Percentiles rank a stretch among this genome's conserved stretches.
phyloP scores from a whole-genome alignment of 2,797 vertebrate species.

The Arrhamphus sclerolepis region DNA sequence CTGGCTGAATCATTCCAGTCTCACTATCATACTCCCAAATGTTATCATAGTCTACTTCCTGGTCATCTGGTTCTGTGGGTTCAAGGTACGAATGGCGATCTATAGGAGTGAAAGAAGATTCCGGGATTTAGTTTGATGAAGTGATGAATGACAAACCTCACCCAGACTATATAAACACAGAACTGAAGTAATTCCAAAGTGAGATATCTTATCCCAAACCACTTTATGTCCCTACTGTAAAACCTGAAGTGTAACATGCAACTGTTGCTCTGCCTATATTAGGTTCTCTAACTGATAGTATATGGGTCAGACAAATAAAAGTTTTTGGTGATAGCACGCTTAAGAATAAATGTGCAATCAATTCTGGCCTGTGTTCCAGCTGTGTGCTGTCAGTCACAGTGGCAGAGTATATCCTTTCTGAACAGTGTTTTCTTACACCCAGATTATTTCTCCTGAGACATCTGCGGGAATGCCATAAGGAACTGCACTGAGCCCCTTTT shows the following conservation, averaged over 20 bases:
- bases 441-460: slow-evolving; percentile 49
- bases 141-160: slow-evolving; percentile 40
- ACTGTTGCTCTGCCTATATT: slow-evolving; percentile 8
- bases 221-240: slow-evolving; percentile 27
- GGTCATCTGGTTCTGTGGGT: slow-evolving; percentile 82
- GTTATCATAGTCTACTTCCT: slow-evolving; percentile 88
- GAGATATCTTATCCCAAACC: slow-evolving; percentile 29
- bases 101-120: slow-evolving; percentile 62
- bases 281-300: neutral
- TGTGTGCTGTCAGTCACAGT: slow-evolving; percentile 59
- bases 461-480: slow-evolving; percentile 62
- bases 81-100: slow-evolving; percentile 81
- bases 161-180: slow-evolving; percentile 34
- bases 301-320: neutral
- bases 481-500: slow-evolving; percentile 51
- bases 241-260: slow-evolving; percentile 44
- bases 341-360: slow-evolving; percentile 4
- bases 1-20: slow-evolving; percentile 77
- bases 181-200: slow-evolving; percentile 14
- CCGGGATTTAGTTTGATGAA: slow-evolving; percentile 53
- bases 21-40: slow-evolving; percentile 82
- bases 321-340: neutral
- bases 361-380: slow-evolving; percentile 34
- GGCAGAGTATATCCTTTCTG: slow-evolving; percentile 45
- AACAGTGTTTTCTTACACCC: slow-evolving; percentile 55